Percentiles rank a stretch among this genome's conserved stretches.
Conservation (phyloP, 2,113 vertebrate genomes). For the Syngnathus scovelli region DNA sequence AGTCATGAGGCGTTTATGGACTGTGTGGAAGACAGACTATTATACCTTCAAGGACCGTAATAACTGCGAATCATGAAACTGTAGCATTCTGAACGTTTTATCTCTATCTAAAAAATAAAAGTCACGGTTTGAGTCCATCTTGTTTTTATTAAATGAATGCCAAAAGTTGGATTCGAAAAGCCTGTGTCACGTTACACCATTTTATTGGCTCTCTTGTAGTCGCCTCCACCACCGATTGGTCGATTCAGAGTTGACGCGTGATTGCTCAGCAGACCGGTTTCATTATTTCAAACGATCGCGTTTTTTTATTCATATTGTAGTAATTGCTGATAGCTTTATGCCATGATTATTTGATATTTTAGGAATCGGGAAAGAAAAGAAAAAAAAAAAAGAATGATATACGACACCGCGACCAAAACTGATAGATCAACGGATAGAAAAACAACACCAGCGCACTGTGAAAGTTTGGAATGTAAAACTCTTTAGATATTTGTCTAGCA, state of each 20-base stretch:
- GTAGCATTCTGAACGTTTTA: too few species aligned
- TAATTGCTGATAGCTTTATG: too few species aligned
- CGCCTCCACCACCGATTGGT: not conserved
- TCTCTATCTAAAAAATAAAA: too few species aligned
- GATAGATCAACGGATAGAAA: rapidly evolving
- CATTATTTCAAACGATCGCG: too few species aligned
- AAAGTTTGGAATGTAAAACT: conserved; percentile 21
- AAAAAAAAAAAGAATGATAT: too few species aligned
- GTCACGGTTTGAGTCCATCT: too few species aligned
- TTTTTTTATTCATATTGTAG: too few species aligned
- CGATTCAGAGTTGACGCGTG: not conserved
- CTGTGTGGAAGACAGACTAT: not conserved
- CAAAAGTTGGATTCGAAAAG: not conserved
- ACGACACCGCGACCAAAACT: conserved; percentile 5
- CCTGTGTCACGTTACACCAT: not conserved
- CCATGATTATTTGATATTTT: too few species aligned
- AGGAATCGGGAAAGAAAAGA: too few species aligned
- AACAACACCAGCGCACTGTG: rapidly evolving
- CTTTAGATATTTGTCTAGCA: conserved; percentile 70
- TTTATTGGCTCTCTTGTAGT: conserved; percentile 12
- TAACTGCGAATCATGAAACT: too few species aligned
- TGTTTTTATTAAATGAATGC: too few species aligned
- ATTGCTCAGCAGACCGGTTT: not conserved
- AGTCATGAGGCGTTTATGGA: conserved; percentile 49
- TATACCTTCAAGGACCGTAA: too few species aligned